Evolutionary conservation across 2,113 vertebrate genomes (phyloP), one percentile per base, ranked within the genome.

Genomic region (Gobiocypris rarus): DNA sequence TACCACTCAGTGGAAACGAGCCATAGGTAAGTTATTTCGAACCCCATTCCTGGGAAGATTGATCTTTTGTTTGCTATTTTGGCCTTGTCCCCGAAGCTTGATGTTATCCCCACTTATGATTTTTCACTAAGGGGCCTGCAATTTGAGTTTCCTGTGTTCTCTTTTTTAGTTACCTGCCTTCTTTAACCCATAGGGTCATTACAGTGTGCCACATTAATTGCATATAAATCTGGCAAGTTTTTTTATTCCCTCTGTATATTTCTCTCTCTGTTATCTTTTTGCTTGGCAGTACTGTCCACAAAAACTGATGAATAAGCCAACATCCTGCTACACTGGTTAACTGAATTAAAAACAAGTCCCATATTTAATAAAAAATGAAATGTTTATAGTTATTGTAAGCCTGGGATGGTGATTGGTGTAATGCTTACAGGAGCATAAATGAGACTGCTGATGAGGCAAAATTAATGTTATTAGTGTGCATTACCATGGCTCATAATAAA

Each of bases 261-360:
- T 75, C 88, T 61, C 63, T 24, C 15, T 11, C 58, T 38, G 38
- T 38, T 7, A 38, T 38, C 5, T 38, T 80, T 87, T 83, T 58
- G 85, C 80, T 88, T 24, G 65, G 50, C 70, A 81, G 82, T 79
- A 24, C 82, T 75, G 13, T 73, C 43, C 11, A 6, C 63, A 84
- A 88, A 90, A 85, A 84, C 28, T 69, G 86, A 86, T 85, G 85
- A 92, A 90, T 70, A 84, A 89, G 71, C 80, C n/a, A 86, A 80
- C 67, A 59, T 59, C 79, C 74, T 34, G 78, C 34, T 63, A 63
- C 67, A 85, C 76, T 71, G 85, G 77, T 73, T 89, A 87, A 90
- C 87, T 90, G 84, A 89, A 85, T 85, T 85, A 75, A 34, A 31
- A 28, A 70, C 31, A 31, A 88, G 85, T 67, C 61, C 83, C 75